phyloP scores from a whole-genome alignment of 1,140 invertebrate species.

The Rhopalosiphum padi region DNA sequence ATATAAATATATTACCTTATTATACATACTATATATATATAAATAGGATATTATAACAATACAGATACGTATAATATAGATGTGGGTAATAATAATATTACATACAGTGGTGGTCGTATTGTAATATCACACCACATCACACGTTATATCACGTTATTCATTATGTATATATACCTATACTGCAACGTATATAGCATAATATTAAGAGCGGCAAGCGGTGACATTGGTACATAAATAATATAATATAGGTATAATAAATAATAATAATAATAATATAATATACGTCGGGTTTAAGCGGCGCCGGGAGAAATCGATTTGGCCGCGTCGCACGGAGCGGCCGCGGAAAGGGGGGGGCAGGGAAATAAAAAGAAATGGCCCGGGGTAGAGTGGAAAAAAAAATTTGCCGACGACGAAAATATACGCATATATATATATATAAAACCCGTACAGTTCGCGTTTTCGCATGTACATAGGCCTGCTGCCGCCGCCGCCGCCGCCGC shows the following conservation, averaged over 20 bases:
- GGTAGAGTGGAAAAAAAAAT: background rate
- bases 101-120: background rate
- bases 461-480: background rate
- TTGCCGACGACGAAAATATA: slow-evolving; percentile 18
- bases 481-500: background rate
- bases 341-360: background rate
- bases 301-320: slow-evolving; percentile 36
- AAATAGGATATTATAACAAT: background rate
- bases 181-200: background rate
- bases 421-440: background rate
- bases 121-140: slow-evolving; percentile 3
- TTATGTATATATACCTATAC: background rate
- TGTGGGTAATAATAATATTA: background rate
- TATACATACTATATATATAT: no score
- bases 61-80: background rate
- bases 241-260: no score
- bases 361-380: slow-evolving; percentile 11
- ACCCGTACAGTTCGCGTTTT: background rate
- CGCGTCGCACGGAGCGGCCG: background rate
- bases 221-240: background rate
- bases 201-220: background rate
- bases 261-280: background rate
- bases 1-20: background rate
- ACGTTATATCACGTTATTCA: background rate
- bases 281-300: background rate